Percentiles rank a stretch among this genome's conserved stretches.
These are phyloP conservation scores for Anthophora plumipes DNA, from an alignment of 2,888 invertebrate species.

Conservation along the genomic window DNA sequence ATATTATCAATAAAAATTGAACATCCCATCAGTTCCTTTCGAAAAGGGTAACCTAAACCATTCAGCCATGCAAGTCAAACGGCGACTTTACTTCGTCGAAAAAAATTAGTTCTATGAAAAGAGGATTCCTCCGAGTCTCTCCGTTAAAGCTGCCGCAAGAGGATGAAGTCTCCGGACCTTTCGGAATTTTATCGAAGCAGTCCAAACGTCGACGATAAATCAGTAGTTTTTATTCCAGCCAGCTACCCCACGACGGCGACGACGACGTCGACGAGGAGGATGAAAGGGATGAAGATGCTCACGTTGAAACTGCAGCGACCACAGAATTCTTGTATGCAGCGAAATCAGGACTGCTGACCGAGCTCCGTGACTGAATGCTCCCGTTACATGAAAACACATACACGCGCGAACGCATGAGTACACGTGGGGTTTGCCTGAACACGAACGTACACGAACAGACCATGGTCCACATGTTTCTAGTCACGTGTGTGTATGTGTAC, in stretches of 20 bases:
- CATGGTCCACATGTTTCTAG: not conserved
- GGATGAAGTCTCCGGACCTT: conserved; percentile 43
- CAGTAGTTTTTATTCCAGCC: conserved; percentile 75
- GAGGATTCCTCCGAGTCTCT: conserved; percentile 58
- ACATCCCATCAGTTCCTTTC: not conserved
- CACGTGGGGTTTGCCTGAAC: not conserved
- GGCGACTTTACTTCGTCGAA: not conserved
- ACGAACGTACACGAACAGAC: not conserved
- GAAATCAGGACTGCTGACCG: conserved; percentile 75
- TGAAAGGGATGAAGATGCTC: conserved; percentile 70
- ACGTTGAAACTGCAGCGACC: conserved; percentile 74
- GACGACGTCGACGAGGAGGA: conserved; percentile 56
- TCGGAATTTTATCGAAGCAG: conserved; percentile 74
- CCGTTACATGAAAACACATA: conserved; percentile 34
- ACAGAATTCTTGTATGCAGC: conserved; percentile 74
- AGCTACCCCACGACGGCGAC: conserved; percentile 47
- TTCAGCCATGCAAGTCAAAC: not conserved
- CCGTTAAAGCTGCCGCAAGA: conserved; percentile 50
- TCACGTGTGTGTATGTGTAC: not conserved
- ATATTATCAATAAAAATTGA: too few relatives aligned
- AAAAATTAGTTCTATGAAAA: not conserved
- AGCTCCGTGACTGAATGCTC: conserved; percentile 71
- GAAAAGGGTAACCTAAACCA: not conserved
- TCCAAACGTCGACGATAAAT: conserved; percentile 70
- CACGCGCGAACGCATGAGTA: not conserved